These are phyloP conservation scores for Rafetus swinhoei DNA, from an alignment of 2,113 vertebrate species.

Conservation along the genomic window DNA sequence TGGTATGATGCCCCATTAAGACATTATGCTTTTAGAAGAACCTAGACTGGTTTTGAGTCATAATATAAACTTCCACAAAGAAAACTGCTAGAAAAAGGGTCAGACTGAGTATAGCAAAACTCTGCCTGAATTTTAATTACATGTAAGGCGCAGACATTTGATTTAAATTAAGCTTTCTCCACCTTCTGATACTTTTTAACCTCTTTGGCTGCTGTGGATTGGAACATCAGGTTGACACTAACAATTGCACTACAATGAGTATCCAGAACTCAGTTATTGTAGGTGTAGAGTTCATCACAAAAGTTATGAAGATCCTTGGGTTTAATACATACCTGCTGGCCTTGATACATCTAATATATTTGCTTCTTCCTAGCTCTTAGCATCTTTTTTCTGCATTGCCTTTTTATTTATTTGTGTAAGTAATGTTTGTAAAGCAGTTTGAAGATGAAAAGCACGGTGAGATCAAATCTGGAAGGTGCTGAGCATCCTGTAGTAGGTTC, in stretches of 20 bases:
- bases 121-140: slow-evolving; percentile 5
- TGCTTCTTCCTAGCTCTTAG: background rate
- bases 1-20: background rate
- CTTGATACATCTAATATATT: background rate
- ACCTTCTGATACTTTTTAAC: background rate
- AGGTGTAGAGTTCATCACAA: background rate
- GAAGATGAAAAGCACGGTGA: background rate
- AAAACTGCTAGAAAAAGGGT: background rate
- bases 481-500: background rate
- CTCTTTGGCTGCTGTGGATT: background rate
- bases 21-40: background rate
- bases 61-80: background rate
- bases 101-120: background rate
- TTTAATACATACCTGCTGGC: background rate
- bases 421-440: background rate
- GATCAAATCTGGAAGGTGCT: background rate
- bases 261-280: background rate
- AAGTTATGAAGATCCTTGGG: background rate
- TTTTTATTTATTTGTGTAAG: background rate
- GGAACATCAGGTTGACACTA: background rate
- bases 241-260: background rate
- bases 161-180: background rate
- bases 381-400: background rate
- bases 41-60: background rate
- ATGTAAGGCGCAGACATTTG: background rate